Conservation (phyloP, 1,140 invertebrate genomes). For the Cydia strobilella region DNA sequence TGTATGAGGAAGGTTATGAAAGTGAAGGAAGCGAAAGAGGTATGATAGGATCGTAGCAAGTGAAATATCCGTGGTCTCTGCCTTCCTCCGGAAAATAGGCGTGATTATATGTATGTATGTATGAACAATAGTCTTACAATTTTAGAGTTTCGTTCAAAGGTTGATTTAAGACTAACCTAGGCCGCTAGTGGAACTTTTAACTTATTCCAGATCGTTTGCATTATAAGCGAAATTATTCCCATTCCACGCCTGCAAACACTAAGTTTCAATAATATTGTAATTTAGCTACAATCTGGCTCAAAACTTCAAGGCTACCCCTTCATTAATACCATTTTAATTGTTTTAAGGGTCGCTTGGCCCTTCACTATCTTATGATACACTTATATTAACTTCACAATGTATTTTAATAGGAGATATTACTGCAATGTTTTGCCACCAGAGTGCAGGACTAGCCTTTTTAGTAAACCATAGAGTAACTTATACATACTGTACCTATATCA, state of each 20-base stretch:
- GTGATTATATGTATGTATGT: no score
- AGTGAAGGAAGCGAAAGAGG: no score
- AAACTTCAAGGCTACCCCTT: slow-evolving; percentile 5
- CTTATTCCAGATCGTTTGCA: slow-evolving; percentile 26
- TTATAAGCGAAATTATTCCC: slow-evolving; percentile 18
- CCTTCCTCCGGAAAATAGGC: no score
- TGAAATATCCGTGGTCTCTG: no score
- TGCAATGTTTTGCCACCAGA: no score
- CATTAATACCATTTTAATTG: not conserved
- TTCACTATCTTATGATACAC: not conserved
- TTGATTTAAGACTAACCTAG: slow-evolving; percentile 1
- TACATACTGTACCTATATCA: no score
- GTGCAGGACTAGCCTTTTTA: no score
- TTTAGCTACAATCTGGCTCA: not conserved
- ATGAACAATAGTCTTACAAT: no score
- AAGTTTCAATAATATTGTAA: slow-evolving; percentile 13
- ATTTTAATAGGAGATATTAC: no score
- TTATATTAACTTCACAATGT: not conserved
- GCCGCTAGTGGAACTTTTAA: slow-evolving; percentile 19
- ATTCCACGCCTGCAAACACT: slow-evolving; percentile 1
- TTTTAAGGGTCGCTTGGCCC: not conserved
- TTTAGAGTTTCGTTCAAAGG: not conserved
- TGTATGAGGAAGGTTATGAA: no score
- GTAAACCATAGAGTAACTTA: no score
- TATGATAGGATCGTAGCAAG: no score